A percentile compares a stretch with the other conserved stretches of the same genome.
Conservation (phyloP, 2,797 vertebrate genomes). For the Leptodactylus fallax region DNA sequence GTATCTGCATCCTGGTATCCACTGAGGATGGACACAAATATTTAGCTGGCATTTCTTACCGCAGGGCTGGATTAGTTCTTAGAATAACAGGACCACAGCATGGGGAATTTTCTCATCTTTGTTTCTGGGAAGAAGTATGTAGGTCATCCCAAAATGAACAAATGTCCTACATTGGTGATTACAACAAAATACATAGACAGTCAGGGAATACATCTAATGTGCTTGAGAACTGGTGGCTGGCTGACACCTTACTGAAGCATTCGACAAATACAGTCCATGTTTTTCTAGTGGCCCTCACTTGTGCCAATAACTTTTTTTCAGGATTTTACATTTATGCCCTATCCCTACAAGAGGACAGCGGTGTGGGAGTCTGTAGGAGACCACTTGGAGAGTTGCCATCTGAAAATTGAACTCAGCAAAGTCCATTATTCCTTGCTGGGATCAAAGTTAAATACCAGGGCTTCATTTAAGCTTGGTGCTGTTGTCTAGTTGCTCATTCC, state of each 20-base stretch:
- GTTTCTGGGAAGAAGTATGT: constrained; percentile 39
- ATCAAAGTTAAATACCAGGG: no score
- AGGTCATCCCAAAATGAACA: constrained; percentile 45
- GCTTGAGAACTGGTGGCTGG: constrained; percentile 8
- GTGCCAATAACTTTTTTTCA: neutral
- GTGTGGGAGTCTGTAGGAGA: no score
- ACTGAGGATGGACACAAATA: constrained; percentile 45
- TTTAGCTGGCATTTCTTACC: constrained; percentile 56
- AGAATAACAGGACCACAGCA: constrained; percentile 43
- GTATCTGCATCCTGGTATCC: constrained; percentile 35
- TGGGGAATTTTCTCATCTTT: constrained; percentile 48
- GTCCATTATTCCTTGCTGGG: no score
- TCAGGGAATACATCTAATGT: neutral
- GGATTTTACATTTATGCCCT: neutral
- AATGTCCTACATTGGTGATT: constrained; percentile 15
- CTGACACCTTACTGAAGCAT: neutral
- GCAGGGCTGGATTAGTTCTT: constrained; percentile 58
- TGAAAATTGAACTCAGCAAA: no score
- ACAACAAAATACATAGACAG: constrained; percentile 27
- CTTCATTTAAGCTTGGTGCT: no score
- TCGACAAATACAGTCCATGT: neutral
- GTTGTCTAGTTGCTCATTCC: no score
- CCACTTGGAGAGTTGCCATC: neutral
- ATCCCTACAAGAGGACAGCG: neutral
- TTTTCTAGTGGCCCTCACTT: neutral